phyloP scores from a whole-genome alignment of 2,888 invertebrate species.

The Linyphia triangularis region DNA sequence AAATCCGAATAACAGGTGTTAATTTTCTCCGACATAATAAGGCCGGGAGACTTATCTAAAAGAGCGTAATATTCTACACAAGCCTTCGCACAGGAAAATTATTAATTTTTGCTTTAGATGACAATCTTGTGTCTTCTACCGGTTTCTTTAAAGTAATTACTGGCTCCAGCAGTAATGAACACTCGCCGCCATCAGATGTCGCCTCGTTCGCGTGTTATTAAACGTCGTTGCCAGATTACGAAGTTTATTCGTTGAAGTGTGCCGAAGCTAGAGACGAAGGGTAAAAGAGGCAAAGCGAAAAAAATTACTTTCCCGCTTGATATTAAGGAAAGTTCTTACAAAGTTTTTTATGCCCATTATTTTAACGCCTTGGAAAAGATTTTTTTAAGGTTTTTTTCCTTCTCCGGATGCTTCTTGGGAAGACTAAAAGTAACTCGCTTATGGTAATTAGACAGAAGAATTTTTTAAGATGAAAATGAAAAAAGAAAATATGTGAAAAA shows the following conservation, averaged over 20 bases:
- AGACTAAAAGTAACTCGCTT: conserved; percentile 72
- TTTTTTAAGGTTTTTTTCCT: conserved; percentile 53
- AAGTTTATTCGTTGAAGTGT: conserved; percentile 70
- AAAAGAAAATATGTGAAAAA: conserved; percentile 26
- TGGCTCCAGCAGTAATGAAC: conserved; percentile 68
- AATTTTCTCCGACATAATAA: conserved; percentile 74
- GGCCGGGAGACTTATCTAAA: conserved; percentile 73
- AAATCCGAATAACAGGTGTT: conserved; percentile 70
- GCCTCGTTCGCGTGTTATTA: conserved; percentile 71
- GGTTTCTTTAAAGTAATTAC: conserved; percentile 74
- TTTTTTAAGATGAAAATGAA: conserved; percentile 59
- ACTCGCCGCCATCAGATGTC: conserved; percentile 72
- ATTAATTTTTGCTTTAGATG: conserved; percentile 74
- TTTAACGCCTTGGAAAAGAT: conserved; percentile 71
- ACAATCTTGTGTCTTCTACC: conserved; percentile 70
- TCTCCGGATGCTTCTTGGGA: conserved; percentile 56
- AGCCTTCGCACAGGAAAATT: conserved; percentile 48
- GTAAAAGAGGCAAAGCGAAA: conserved; percentile 41
- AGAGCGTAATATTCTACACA: conserved; percentile 61
- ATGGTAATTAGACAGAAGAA: conserved; percentile 73
- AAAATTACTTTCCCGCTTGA: conserved; percentile 67
- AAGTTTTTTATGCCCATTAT: conserved; percentile 75
- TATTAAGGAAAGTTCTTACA: conserved; percentile 73
- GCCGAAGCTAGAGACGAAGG: conserved; percentile 9
- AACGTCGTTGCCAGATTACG: conserved; percentile 73